Evolutionary conservation across 2,888 invertebrate genomes (phyloP).

Genomic region (Zonitis immaculata): DNA sequence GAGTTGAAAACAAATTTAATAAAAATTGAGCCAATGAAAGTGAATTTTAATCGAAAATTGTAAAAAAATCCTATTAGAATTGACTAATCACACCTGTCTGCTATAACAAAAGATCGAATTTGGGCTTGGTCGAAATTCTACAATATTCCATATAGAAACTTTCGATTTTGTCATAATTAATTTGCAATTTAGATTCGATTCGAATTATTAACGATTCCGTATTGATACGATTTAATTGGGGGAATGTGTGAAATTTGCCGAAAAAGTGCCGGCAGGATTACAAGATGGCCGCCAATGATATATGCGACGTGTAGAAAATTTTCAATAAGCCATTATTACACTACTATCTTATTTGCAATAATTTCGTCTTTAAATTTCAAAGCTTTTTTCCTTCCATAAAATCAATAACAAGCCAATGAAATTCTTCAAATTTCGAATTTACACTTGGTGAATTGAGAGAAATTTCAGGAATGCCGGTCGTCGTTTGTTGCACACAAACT

Average conservation of each 20-base stretch:
- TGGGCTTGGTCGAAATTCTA: not conserved
- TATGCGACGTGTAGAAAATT: slow-evolving; percentile 40
- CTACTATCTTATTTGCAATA: slow-evolving; percentile 6
- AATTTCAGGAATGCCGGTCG: not conserved
- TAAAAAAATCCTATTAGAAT: not conserved
- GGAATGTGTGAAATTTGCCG: slow-evolving; percentile 4
- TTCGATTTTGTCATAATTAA: not conserved
- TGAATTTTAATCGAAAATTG: not conserved
- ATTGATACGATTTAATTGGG: not conserved
- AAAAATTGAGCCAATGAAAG: not conserved
- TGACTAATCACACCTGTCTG: not conserved
- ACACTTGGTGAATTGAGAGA: not conserved
- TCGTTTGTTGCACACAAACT: not conserved
- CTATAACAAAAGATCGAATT: not conserved
- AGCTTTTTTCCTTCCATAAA: not conserved
- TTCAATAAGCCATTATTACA: slow-evolving; percentile 7
- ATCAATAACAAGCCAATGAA: not conserved
- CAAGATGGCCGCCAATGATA: slow-evolving; percentile 42
- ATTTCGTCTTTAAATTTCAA: not conserved
- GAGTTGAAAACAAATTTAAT: slow-evolving; percentile 51
- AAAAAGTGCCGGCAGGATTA: slow-evolving; percentile 34
- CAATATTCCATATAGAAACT: not conserved
- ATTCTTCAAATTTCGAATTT: not conserved
- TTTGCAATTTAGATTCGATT: not conserved
- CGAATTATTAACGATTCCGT: not conserved